These are phyloP conservation scores for Microplitis demolitor DNA, from an alignment of 1,140 invertebrate genomes.

Conservation along the genomic window DNA sequence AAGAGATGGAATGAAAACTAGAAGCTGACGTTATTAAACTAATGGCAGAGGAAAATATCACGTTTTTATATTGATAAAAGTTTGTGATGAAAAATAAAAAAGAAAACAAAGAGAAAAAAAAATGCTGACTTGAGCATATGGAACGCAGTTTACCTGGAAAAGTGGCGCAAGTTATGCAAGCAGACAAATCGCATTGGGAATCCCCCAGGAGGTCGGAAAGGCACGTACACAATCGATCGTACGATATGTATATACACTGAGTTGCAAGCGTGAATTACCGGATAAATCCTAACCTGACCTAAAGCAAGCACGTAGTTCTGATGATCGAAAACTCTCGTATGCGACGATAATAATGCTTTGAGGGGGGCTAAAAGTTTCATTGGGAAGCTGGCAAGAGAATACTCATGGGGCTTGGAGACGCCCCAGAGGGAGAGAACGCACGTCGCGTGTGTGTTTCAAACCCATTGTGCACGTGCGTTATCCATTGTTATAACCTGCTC, in stretches of 20 bases:
- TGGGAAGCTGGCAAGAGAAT: background rate
- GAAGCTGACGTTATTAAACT: too few relatives aligned
- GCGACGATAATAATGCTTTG: background rate
- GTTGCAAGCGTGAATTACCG: background rate
- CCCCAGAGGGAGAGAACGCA: background rate
- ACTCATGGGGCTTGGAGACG: background rate
- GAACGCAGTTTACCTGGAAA: background rate
- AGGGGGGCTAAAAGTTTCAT: background rate
- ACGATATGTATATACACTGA: too few relatives aligned
- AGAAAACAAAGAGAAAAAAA: background rate
- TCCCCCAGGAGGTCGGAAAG: background rate
- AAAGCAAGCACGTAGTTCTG: background rate
- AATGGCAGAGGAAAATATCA: too few relatives aligned
- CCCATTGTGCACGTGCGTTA: background rate
- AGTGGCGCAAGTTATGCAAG: background rate
- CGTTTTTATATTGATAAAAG: too few relatives aligned
- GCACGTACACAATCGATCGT: constrained; percentile 6
- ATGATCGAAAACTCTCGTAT: background rate
- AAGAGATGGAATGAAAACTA: too few relatives aligned
- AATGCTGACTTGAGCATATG: too few relatives aligned
- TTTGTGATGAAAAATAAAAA: background rate
- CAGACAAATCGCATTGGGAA: background rate
- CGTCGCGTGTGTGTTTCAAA: background rate
- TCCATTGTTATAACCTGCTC: background rate
- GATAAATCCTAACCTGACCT: constrained; percentile 11